phyloP scores from a whole-genome alignment of 2,888 invertebrate genomes.

The Dicyrtomina minuta region DNA sequence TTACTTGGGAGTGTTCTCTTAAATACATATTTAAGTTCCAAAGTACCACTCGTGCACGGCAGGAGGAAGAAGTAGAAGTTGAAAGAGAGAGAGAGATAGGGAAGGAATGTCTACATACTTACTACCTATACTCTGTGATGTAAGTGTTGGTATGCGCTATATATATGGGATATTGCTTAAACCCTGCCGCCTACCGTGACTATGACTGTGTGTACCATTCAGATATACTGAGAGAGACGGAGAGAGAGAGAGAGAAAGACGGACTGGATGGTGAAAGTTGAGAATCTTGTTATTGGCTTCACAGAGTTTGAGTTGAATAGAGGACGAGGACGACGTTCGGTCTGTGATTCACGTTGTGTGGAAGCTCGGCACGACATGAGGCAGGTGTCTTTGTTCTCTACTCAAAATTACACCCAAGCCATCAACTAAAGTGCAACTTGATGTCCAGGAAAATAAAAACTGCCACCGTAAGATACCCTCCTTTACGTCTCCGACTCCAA shows the following conservation, averaged over 20 bases:
- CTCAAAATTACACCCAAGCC: conserved; percentile 53
- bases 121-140: too few relatives aligned
- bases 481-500: conserved; percentile 23
- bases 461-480: conserved; percentile 41
- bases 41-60: background rate
- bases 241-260: conserved; percentile 11
- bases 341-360: conserved; percentile 16
- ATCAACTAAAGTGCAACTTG: conserved; percentile 54
- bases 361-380: conserved; percentile 41
- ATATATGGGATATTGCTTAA: too few relatives aligned
- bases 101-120: too few relatives aligned
- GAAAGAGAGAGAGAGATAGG: background rate
- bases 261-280: conserved; percentile 45
- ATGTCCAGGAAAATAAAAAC: conserved; percentile 54
- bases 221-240: background rate
- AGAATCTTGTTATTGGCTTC: conserved; percentile 53
- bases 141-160: too few relatives aligned
- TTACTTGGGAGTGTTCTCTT: too few relatives aligned
- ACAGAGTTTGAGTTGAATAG: conserved; percentile 39
- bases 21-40: too few relatives aligned
- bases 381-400: conserved; percentile 54
- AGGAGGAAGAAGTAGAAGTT: background rate
- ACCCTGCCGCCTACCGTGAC: too few relatives aligned
- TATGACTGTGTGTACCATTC: too few relatives aligned
- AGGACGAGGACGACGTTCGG: conserved; percentile 22